Conservation (phyloP, 2,113 vertebrate genomes). For the Tenebrosternarchus preto region DNA sequence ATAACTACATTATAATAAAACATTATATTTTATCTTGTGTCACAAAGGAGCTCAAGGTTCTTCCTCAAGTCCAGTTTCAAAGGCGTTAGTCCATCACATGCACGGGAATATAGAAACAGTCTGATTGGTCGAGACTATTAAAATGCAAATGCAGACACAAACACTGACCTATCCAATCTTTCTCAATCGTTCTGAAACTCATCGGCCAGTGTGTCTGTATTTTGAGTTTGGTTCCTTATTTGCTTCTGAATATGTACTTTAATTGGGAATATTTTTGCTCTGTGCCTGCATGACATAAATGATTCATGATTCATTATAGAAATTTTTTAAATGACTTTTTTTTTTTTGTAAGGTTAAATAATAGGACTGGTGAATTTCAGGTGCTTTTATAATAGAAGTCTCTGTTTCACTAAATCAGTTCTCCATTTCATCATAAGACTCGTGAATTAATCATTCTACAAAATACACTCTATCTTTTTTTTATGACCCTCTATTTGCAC, state of each 20-base stretch:
- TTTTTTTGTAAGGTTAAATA: neutral
- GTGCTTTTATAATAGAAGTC: neutral
- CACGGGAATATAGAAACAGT: neutral
- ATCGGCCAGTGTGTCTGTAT: conserved; percentile 12
- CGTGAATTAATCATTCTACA: neutral
- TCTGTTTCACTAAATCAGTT: neutral
- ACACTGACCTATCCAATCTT: neutral
- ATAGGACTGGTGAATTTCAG: neutral
- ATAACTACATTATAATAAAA: no score
- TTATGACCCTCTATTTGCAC: neutral
- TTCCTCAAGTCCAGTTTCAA: no score
- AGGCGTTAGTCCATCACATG: neutral
- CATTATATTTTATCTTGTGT: no score
- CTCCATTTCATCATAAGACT: conserved; percentile 9
- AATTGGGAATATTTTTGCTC: neutral
- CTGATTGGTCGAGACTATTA: conserved; percentile 38
- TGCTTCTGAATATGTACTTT: neutral
- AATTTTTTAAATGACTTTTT: neutral
- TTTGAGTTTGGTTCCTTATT: neutral
- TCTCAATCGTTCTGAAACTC: conserved; percentile 4
- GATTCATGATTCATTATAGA: neutral
- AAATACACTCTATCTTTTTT: neutral
- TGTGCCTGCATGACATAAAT: neutral
- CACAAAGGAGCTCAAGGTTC: no score
- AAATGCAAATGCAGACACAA: conserved; percentile 48